Percentiles rank a stretch among this genome's conserved stretches.
These are phyloP conservation scores for Dorcus parallelipipedus DNA, from an alignment of 2,888 invertebrate species.

Conservation along the genomic window DNA sequence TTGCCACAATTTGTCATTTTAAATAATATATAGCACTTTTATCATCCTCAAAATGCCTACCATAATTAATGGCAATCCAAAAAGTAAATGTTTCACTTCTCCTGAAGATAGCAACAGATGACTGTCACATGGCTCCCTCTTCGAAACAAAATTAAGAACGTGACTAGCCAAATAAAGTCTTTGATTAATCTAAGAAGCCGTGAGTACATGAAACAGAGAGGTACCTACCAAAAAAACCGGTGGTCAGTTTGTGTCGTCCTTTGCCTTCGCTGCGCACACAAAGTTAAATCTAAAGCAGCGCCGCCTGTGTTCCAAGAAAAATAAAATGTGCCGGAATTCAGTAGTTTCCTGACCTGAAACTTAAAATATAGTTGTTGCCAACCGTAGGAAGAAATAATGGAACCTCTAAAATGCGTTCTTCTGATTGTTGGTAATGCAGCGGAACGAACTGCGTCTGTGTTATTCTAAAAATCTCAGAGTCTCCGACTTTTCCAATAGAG, in stretches of 20 bases:
- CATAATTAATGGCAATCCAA: too few relatives aligned
- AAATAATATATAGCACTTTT: too few relatives aligned
- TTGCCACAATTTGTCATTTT: too few relatives aligned
- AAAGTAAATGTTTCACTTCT: too few relatives aligned
- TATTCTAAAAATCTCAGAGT: conserved; percentile 92
- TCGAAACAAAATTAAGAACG: not conserved
- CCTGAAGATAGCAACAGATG: too few relatives aligned
- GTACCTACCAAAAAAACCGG: conserved; percentile 87
- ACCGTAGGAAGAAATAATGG: not conserved
- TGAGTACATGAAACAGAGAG: not conserved
- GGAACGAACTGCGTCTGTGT: conserved; percentile 91
- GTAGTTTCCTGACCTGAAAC: conserved; percentile 67
- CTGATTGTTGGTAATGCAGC: conserved; percentile 68
- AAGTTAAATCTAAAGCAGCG: conserved; percentile 76
- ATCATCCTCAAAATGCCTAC: too few relatives aligned
- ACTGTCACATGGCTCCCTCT: too few relatives aligned
- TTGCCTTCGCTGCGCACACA: conserved; percentile 87
- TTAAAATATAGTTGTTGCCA: not conserved
- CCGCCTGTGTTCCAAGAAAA: conserved; percentile 71
- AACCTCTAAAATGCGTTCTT: conserved; percentile 60
- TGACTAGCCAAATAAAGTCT: not conserved
- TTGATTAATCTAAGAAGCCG: too few relatives aligned
- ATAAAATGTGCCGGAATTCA: conserved; percentile 98
- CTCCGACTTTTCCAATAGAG: conserved; percentile 93
- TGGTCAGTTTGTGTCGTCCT: conserved; percentile 83